phyloP scores from a whole-genome alignment of 1,140 invertebrate genomes.

The Papilio helenus region DNA sequence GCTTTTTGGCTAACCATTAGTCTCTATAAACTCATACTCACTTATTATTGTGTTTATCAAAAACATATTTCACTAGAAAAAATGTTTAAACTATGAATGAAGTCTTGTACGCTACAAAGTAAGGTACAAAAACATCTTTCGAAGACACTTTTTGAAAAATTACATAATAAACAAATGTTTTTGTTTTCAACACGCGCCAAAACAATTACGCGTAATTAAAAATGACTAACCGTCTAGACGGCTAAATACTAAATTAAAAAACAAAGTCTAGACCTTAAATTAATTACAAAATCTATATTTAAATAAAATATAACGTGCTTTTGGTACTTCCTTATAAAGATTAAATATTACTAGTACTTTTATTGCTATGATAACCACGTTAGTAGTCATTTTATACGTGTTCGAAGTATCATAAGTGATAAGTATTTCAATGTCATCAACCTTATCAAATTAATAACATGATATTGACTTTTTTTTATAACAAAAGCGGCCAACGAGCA shows the following conservation, averaged over 20 bases:
- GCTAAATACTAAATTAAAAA: neutral
- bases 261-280: neutral
- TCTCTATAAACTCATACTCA: neutral
- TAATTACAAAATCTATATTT: no score
- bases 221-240: neutral
- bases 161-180: neutral
- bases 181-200: neutral
- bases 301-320: neutral
- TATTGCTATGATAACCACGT: neutral
- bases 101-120: no score
- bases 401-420: neutral
- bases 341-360: neutral
- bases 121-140: no score
- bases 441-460: neutral
- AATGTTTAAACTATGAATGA: no score
- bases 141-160: no score
- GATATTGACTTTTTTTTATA: no score
- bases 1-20: neutral
- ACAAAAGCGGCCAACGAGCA: no score
- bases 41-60: neutral
- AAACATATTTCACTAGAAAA: no score
- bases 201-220: slow-evolving; percentile 5
- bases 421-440: neutral
- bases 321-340: neutral
- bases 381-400: neutral